Evolutionary conservation across 30 jellyfish, hydroid and myxozoan species (phyloP).

Genomic region (Hydractinia symbiolongicarpus): DNA sequence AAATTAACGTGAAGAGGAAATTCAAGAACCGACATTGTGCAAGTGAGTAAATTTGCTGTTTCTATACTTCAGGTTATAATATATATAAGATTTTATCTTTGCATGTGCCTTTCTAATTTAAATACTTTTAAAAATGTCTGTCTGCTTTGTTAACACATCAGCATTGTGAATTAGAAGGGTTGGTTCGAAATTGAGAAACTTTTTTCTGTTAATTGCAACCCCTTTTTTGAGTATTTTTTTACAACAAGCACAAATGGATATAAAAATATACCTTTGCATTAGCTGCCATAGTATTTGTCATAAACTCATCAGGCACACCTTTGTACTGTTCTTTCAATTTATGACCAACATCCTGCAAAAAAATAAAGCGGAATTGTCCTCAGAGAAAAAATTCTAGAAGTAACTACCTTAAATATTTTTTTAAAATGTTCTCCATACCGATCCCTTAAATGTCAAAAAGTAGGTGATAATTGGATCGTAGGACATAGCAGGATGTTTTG

Average conservation of each 20-base stretch:
- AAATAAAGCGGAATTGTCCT: no score
- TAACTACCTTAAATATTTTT: not conserved
- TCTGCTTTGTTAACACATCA: no score
- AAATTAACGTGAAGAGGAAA: no score
- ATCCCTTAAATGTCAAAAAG: constrained; percentile 87
- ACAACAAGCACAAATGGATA: not conserved
- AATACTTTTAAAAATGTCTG: no score
- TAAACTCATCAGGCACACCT: constrained; percentile 93
- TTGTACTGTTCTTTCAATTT: constrained; percentile 84
- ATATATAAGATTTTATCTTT: no score
- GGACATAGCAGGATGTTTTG: constrained; percentile 72
- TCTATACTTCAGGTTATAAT: no score
- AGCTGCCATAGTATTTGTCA: constrained; percentile 63
- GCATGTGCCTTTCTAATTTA: no score
- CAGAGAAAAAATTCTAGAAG: not conserved
- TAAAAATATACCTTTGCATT: constrained; percentile 51
- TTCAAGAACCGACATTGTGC: no score
- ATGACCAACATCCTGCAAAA: constrained; percentile 82
- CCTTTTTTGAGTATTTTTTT: not conserved
- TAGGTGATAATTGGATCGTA: constrained; percentile 69
- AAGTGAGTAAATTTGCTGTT: no score
- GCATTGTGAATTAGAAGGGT: no score
- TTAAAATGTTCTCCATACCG: constrained; percentile 43
- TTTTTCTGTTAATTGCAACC: no score
- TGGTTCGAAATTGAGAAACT: no score